Evolutionary conservation across 30 jellyfish, hydroid and myxozoan genomes (phyloP).

Genomic region (Clytia hemisphaerica): DNA sequence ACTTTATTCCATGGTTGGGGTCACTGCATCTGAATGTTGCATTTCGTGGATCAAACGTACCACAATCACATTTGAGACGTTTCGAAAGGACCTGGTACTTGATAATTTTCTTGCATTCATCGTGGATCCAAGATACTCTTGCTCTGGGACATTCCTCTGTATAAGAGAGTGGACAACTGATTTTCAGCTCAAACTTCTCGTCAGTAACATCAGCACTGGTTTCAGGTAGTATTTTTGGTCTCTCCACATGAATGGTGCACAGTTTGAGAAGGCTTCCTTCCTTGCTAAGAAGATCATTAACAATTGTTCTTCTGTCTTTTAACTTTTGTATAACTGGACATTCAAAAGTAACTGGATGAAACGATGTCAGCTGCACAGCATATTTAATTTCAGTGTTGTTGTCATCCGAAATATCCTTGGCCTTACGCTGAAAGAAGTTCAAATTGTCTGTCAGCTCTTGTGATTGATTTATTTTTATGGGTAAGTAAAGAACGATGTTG

Average conservation of each 20-base stretch:
- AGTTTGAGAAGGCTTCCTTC: conserved; percentile 36
- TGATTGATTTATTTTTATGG: no score
- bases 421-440: no score
- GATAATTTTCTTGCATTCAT: conserved; percentile 33
- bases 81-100: conserved; percentile 35
- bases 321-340: no score
- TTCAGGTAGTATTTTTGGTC: conserved; percentile 9
- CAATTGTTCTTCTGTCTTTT: no score
- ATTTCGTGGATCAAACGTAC: conserved; percentile 11
- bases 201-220: no score
- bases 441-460: no score
- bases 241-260: conserved; percentile 15
- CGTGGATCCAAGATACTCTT: conserved; percentile 29
- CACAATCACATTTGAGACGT: conserved; percentile 46
- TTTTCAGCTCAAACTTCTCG: conserved; percentile 34
- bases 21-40: conserved; percentile 43
- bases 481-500: no score
- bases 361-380: no score
- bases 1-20: conserved; percentile 36
- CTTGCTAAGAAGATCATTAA: no score
- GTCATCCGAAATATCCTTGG: no score
- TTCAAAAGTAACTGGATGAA: no score
- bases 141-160: conserved; percentile 30
- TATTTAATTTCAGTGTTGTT: no score
- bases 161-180: conserved; percentile 45